phyloP scores from a whole-genome alignment of 2,888 invertebrate species.

The Drosophila greeni region DNA sequence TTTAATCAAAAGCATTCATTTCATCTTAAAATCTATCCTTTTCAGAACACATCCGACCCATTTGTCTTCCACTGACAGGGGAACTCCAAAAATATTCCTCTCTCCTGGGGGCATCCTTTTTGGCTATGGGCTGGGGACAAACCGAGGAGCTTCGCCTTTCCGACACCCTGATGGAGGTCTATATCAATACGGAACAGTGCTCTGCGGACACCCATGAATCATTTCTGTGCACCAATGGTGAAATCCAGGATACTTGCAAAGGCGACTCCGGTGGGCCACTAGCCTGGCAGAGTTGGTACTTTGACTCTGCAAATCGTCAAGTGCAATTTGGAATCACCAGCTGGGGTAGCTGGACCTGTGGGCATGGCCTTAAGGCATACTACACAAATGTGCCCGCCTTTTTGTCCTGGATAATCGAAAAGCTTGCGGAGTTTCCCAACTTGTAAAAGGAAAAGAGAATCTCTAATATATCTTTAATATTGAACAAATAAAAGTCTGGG shows the following conservation, averaged over 20 bases:
- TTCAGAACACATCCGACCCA: conserved; percentile 14
- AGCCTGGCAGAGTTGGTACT: neutral
- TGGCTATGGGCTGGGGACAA: conserved; percentile 17
- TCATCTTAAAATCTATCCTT: no score
- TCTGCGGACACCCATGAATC: neutral
- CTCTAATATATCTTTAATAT: no score
- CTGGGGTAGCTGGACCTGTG: conserved; percentile 1
- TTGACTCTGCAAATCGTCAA: neutral
- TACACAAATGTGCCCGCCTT: conserved; percentile 8
- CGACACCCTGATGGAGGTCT: conserved; percentile 13
- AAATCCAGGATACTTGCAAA: neutral
- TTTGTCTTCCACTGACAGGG: conserved; percentile 8
- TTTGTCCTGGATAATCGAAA: conserved; percentile 29
- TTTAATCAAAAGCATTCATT: neutral
- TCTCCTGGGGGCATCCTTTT: neutral
- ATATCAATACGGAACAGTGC: conserved; percentile 5
- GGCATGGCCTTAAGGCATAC: conserved; percentile 2
- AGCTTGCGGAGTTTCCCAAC: conserved; percentile 13
- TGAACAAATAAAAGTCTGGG: neutral
- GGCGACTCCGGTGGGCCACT: conserved; percentile 20
- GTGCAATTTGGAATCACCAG: conserved; percentile 16
- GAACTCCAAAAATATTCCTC: conserved; percentile 1
- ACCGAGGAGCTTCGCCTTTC: neutral
- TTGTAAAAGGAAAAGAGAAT: neutral
- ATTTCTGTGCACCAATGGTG: conserved; percentile 10